Conservation (phyloP, 2,797 vertebrate species). For the Notoglanidium macrostoma region DNA sequence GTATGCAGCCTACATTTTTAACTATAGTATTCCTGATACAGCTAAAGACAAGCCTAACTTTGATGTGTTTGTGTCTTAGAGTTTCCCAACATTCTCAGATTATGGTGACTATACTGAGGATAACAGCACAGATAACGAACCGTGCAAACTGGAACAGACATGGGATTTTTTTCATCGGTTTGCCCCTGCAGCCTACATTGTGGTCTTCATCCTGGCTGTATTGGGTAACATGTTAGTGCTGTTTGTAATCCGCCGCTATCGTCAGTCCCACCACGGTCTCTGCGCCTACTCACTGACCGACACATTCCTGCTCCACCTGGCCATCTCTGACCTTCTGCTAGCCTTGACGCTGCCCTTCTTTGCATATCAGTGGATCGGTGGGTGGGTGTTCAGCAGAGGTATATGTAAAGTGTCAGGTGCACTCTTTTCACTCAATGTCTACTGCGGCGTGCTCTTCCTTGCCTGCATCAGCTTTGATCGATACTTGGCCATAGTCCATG, state of each 20-base stretch:
- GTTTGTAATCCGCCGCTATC: constrained; percentile 74
- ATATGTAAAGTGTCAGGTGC: constrained; percentile 78
- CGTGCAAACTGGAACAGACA: constrained; percentile 61
- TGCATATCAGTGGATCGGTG: constrained; percentile 67
- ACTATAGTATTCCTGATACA: neutral
- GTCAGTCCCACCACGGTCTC: constrained; percentile 61
- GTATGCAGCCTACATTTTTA: neutral
- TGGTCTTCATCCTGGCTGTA: constrained; percentile 77
- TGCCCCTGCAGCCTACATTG: constrained; percentile 68
- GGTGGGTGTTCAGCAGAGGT: constrained; percentile 72
- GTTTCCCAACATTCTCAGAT: neutral
- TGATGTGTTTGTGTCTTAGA: neutral
- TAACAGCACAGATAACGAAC: neutral
- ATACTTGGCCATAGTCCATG: constrained; percentile 82
- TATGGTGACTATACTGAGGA: constrained; percentile 14
- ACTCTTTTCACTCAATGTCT: constrained; percentile 81
- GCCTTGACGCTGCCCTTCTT: constrained; percentile 79
- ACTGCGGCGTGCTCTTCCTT: constrained; percentile 82
- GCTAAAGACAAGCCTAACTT: neutral
- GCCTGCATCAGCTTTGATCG: constrained; percentile 84
- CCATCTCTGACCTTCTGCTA: constrained; percentile 80
- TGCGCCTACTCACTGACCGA: constrained; percentile 76
- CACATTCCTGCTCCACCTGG: constrained; percentile 81
- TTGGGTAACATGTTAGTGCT: constrained; percentile 79
- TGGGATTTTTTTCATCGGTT: constrained; percentile 67